Percentiles rank a stretch among this genome's conserved stretches.
Conservation (phyloP, 2,888 invertebrate species). For the Drosophila quasianomalipes region DNA sequence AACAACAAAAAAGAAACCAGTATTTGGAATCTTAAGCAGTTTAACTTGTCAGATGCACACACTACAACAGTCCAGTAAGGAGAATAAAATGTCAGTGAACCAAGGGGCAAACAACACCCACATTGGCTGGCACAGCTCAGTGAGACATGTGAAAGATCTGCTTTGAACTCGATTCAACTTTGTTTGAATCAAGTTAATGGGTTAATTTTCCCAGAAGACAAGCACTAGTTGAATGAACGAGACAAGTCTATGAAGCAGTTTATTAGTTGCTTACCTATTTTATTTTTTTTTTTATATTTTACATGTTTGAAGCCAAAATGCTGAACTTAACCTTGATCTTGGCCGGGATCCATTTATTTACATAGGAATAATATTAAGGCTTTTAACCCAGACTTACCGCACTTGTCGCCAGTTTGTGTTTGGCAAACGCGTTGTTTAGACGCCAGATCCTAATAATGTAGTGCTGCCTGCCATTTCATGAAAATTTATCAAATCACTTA, state of each 20-base stretch:
- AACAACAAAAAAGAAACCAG: constrained; percentile 24
- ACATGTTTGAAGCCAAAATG: constrained; percentile 12
- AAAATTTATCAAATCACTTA: neutral
- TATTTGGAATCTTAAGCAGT: constrained; percentile 29
- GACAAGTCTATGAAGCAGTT: neutral
- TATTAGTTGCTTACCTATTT: constrained; percentile 19
- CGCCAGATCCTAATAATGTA: neutral
- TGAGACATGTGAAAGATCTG: neutral
- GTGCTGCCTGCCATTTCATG: neutral
- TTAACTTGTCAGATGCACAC: constrained; percentile 7
- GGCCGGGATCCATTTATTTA: constrained; percentile 5
- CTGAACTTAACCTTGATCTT: constrained; percentile 54
- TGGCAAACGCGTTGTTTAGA: constrained; percentile 9
- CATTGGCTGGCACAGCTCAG: constrained; percentile 19
- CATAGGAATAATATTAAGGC: constrained; percentile 7
- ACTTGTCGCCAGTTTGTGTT: constrained; percentile 29
- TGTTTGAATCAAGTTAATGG: constrained; percentile 38
- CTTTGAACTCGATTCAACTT: constrained; percentile 51
- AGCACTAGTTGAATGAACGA: constrained; percentile 24
- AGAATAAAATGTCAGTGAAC: constrained; percentile 56
- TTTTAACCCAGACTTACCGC: constrained; percentile 37
- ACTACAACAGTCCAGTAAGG: constrained; percentile 5
- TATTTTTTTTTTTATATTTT: constrained; percentile 2
- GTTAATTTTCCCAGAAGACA: constrained; percentile 47
- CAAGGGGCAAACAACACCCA: constrained; percentile 44